Conservation (phyloP, 2,888 invertebrate genomes). For the Apotomis betuletana region DNA sequence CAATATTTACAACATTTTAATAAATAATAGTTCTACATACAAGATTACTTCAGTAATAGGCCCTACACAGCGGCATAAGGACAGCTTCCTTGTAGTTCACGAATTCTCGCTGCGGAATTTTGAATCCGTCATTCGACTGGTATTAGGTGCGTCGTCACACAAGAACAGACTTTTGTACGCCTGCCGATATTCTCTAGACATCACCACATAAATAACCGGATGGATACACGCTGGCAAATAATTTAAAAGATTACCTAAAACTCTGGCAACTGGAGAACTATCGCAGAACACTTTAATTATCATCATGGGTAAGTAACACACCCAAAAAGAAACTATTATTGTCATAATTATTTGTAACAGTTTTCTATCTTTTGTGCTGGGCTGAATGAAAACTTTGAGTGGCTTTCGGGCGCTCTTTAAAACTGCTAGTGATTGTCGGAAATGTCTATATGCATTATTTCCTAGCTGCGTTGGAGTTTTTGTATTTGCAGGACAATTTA, state of each 20-base stretch:
- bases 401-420: constrained; percentile 72
- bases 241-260: constrained; percentile 92
- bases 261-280: constrained; percentile 88
- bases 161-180: constrained; percentile 92
- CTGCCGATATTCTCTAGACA: constrained; percentile 96
- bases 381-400: constrained; percentile 84
- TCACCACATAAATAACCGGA: constrained; percentile 96
- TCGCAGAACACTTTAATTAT: constrained; percentile 92
- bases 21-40: too few species aligned
- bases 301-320: constrained; percentile 96
- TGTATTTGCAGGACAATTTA: constrained; percentile 75
- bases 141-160: constrained; percentile 63
- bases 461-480: constrained; percentile 74
- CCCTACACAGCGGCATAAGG: too few species aligned
- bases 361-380: constrained; percentile 91
- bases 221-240: constrained; percentile 95
- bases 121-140: not conserved
- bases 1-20: too few species aligned
- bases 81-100: not conserved
- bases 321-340: constrained; percentile 94
- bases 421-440: constrained; percentile 74
- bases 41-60: too few species aligned
- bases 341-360: constrained; percentile 94
- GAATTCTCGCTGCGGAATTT: not conserved
- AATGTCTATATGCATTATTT: constrained; percentile 71